phyloP scores from a whole-genome alignment of 64 coral and sea anemone genomes.

The Catalaphyllia jardinei region DNA sequence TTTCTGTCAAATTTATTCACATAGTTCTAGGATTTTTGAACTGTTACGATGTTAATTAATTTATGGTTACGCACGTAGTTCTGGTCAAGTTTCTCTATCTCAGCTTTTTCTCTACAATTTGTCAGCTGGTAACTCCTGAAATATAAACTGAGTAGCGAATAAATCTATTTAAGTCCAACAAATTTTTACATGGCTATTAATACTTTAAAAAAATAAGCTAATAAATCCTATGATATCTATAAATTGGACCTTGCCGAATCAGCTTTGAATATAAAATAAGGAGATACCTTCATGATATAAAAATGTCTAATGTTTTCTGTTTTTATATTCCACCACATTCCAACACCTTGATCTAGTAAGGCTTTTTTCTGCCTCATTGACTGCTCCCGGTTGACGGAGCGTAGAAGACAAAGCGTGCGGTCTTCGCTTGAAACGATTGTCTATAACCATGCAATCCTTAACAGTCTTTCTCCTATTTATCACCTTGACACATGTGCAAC shows the following conservation, averaged over 20 bases:
- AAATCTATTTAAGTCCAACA: too few relatives aligned
- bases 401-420: background rate
- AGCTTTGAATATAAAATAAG: background rate
- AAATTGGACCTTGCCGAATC: too few relatives aligned
- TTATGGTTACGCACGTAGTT: constrained; percentile 10
- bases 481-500: constrained; percentile 63
- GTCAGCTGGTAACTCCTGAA: background rate
- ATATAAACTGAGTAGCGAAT: background rate
- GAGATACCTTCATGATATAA: background rate
- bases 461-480: background rate
- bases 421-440: background rate
- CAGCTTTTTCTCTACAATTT: background rate
- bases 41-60: constrained; percentile 32
- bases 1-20: background rate
- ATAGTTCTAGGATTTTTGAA: background rate
- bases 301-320: background rate
- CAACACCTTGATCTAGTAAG: background rate
- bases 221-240: too few relatives aligned
- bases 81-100: background rate
- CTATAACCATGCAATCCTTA: background rate
- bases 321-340: background rate
- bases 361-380: constrained; percentile 5
- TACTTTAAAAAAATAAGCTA: too few relatives aligned
- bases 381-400: background rate
- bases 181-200: too few relatives aligned